Conservation (phyloP, 2,113 vertebrate genomes). For the Hipposideros armiger region DNA sequence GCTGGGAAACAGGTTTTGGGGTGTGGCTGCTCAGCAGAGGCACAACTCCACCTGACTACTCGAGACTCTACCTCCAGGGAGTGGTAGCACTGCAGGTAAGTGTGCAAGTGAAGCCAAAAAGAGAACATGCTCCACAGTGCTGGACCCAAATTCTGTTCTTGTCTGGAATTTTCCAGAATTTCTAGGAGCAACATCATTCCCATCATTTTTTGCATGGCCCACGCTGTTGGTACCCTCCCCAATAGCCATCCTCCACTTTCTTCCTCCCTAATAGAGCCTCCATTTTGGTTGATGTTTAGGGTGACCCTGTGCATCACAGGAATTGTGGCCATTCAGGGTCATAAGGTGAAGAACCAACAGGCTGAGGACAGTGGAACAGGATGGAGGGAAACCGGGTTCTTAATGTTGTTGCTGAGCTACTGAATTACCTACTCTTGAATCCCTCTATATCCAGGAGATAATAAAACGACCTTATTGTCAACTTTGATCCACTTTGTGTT, state of each 20-base stretch:
- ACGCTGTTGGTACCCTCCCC: not conserved
- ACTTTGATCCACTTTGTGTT: conserved; percentile 15
- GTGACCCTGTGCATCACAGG: not conserved
- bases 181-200: not conserved
- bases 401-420: not conserved
- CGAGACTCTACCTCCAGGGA: not conserved
- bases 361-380: conserved; percentile 11
- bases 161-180: conserved; percentile 11
- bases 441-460: not conserved
- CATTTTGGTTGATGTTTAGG: conserved; percentile 39
- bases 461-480: not conserved
- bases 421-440: not conserved
- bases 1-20: conserved; percentile 53
- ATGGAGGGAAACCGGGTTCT: conserved; percentile 7
- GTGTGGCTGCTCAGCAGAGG: conserved; percentile 32
- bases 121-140: not conserved
- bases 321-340: conserved; percentile 1
- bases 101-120: not conserved
- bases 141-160: conserved; percentile 9
- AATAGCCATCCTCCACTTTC: not conserved
- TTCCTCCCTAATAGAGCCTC: not conserved
- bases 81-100: conserved; percentile 6
- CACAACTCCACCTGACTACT: conserved; percentile 19
- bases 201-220: not conserved
- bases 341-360: conserved; percentile 40